A percentile compares a stretch with the other conserved stretches of the same genome.
Conservation (phyloP, 1,140 invertebrate species). For the Leptinotarsa lineolata region DNA sequence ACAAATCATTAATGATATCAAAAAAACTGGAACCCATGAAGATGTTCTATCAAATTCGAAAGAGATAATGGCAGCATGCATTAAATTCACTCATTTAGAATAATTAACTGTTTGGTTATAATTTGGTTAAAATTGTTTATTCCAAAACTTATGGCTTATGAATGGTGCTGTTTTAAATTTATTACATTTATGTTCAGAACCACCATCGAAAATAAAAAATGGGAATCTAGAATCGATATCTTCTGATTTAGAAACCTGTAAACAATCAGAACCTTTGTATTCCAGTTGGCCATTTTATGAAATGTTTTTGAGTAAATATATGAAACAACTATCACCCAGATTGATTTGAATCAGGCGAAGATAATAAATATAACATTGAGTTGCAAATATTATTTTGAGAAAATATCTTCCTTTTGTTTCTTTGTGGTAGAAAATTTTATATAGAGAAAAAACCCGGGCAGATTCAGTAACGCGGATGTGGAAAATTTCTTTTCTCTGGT, state of each 20-base stretch:
- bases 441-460: not conserved
- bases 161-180: not conserved
- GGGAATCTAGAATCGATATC: not conserved
- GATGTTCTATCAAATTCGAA: constrained; percentile 8
- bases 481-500: too few relatives aligned
- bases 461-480: constrained; percentile 13
- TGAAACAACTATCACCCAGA: not conserved
- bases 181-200: constrained; percentile 7
- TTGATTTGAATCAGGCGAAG: not conserved
- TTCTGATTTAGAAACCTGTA: not conserved
- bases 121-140: not conserved
- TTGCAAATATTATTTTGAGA: not conserved
- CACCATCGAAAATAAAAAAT: not conserved
- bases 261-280: not conserved
- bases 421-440: constrained; percentile 18
- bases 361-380: constrained; percentile 5
- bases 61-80: constrained; percentile 24
- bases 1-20: constrained; percentile 14
- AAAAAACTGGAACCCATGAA: constrained; percentile 2
- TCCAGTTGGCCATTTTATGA: constrained; percentile 23
- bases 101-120: constrained; percentile 18
- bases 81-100: not conserved
- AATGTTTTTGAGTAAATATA: constrained; percentile 18
- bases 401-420: constrained; percentile 23
- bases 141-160: not conserved